These are phyloP conservation scores for Megalopta genalis DNA, from an alignment of 1,140 invertebrate genomes.

Conservation along the genomic window DNA sequence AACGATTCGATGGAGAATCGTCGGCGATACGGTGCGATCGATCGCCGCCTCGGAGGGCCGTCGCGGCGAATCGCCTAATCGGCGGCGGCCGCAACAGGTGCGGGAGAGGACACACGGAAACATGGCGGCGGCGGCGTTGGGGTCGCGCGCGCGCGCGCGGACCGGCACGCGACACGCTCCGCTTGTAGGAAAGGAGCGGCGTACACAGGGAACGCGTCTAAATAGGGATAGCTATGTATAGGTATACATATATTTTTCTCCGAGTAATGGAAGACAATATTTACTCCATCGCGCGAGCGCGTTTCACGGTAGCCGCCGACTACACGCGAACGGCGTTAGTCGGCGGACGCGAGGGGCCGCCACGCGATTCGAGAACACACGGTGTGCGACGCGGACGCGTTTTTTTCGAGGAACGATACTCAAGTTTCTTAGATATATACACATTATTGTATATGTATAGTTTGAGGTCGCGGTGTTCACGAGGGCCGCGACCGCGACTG, in stretches of 20 bases:
- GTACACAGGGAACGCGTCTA: slow-evolving; percentile 21
- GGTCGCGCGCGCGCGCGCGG: background rate
- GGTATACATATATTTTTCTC: slow-evolving; percentile 69
- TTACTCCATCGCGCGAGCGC: slow-evolving; percentile 72
- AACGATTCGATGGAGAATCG: too few relatives aligned
- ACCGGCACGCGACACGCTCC: slow-evolving; percentile 19
- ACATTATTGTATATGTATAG: slow-evolving; percentile 30
- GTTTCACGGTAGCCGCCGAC: slow-evolving; percentile 50
- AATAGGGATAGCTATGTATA: slow-evolving; percentile 51
- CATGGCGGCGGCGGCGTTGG: background rate
- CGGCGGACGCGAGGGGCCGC: background rate
- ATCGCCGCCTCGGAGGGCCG: too few relatives aligned
- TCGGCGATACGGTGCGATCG: too few relatives aligned
- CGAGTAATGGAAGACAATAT: slow-evolving; percentile 78
- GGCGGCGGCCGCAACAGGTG: too few relatives aligned
- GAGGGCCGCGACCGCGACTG: background rate
- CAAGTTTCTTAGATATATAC: slow-evolving; percentile 34
- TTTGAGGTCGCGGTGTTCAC: slow-evolving; percentile 5
- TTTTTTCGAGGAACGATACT: slow-evolving; percentile 40
- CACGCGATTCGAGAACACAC: slow-evolving; percentile 27
- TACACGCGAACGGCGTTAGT: background rate
- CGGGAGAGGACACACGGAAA: too few relatives aligned
- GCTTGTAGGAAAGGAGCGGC: slow-evolving; percentile 13
- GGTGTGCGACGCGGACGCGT: background rate
- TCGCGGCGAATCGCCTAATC: too few relatives aligned